These are phyloP conservation scores for Lethenteron camtschaticum DNA, from an alignment of 2,113 vertebrate species.

Conservation along the genomic window DNA sequence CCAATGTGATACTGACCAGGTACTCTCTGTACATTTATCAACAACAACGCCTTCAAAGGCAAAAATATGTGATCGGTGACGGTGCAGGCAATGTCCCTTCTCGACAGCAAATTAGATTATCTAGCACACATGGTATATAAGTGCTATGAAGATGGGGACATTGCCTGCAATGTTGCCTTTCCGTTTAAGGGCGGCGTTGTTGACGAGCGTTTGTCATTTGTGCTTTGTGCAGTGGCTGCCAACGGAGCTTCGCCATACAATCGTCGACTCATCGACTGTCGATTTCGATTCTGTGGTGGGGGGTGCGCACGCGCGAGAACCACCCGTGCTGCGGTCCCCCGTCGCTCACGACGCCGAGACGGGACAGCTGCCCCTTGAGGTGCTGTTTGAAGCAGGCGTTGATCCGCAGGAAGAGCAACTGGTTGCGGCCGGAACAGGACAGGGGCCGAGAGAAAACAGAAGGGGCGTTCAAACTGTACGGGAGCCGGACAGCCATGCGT, in stretches of 20 bases:
- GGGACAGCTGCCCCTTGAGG: slow-evolving; percentile 69
- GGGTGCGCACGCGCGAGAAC: slow-evolving; percentile 7
- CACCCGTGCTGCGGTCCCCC: slow-evolving; percentile 87
- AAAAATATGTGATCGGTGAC: too few relatives aligned
- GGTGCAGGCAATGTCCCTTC: too few relatives aligned
- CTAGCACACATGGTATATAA: too few relatives aligned
- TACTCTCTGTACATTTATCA: too few relatives aligned
- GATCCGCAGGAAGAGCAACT: slow-evolving; percentile 80
- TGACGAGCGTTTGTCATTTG: not conserved
- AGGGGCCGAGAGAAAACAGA: not conserved
- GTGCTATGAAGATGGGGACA: not conserved
- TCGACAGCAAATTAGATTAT: too few relatives aligned
- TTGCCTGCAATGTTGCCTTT: not conserved
- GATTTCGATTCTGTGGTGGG: not conserved
- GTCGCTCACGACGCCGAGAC: slow-evolving; percentile 67
- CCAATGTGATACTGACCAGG: too few relatives aligned
- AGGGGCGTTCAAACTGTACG: not conserved
- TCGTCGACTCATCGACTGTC: not conserved
- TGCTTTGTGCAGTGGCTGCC: not conserved
- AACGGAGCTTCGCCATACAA: not conserved
- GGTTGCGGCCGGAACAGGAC: slow-evolving; percentile 3
- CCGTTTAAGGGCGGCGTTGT: not conserved
- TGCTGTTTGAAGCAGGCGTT: slow-evolving; percentile 75
- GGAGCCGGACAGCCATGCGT: not conserved
- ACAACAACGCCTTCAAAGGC: too few relatives aligned